A percentile compares a stretch with the other conserved stretches of the same genome.
Conservation (phyloP, 2,888 invertebrate genomes). For the Lithophane socia region DNA sequence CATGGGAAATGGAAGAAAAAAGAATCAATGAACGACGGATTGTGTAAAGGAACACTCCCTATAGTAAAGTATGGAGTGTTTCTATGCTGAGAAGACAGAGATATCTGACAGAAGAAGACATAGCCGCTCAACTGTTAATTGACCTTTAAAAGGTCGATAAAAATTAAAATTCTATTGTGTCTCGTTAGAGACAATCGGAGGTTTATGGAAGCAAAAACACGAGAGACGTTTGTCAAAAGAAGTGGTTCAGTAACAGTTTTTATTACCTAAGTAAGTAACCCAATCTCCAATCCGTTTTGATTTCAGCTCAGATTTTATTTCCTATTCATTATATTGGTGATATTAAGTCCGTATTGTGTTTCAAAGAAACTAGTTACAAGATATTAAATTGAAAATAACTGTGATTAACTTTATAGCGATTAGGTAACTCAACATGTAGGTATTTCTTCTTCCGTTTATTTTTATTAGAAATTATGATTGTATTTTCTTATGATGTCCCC, state of each 20-base stretch:
- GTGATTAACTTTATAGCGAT: slow-evolving; percentile 14
- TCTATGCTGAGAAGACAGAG: too few species aligned
- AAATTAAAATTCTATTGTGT: too few species aligned
- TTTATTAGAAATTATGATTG: slow-evolving; percentile 28
- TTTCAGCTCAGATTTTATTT: slow-evolving; percentile 24
- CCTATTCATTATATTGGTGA: slow-evolving; percentile 23
- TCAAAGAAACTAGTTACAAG: slow-evolving; percentile 5
- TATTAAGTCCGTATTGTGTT: slow-evolving; percentile 5
- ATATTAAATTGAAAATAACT: slow-evolving; percentile 16
- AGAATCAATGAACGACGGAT: not conserved
- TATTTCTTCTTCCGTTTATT: slow-evolving; percentile 38
- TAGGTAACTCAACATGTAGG: slow-evolving; percentile 10
- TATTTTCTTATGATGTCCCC: slow-evolving; percentile 3
- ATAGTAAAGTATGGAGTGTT: too few species aligned
- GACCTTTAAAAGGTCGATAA: too few species aligned
- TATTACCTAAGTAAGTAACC: slow-evolving; percentile 9
- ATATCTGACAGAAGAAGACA: not conserved
- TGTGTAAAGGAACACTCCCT: not conserved
- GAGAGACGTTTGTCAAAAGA: not conserved
- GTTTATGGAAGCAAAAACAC: too few species aligned
- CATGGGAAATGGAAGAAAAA: not conserved
- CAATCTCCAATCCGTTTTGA: slow-evolving; percentile 16
- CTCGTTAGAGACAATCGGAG: too few species aligned
- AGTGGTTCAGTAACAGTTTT: slow-evolving; percentile 20
- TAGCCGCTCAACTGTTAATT: too few species aligned